These are phyloP conservation scores for Discoglossus pictus DNA, from an alignment of 2,797 vertebrate genomes.

Conservation along the genomic window DNA sequence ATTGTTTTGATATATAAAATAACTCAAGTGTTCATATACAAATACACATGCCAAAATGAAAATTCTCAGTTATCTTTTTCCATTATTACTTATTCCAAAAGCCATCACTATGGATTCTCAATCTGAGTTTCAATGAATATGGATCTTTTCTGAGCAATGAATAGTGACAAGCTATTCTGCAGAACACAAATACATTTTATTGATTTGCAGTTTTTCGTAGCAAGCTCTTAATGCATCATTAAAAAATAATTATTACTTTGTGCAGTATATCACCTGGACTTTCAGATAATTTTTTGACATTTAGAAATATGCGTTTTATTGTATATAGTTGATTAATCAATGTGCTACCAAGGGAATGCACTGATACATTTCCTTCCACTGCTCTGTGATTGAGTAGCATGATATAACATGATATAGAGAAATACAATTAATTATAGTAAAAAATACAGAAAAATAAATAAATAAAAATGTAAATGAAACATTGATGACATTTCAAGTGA, in stretches of 20 bases:
- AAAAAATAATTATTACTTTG: constrained; percentile 12
- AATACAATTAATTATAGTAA: too few relatives aligned
- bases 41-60: constrained; percentile 36
- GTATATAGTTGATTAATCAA: too few relatives aligned
- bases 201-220: constrained; percentile 23
- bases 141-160: constrained; percentile 42
- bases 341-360: too few relatives aligned
- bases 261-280: not conserved
- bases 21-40: constrained; percentile 28
- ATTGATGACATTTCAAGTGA: too few relatives aligned
- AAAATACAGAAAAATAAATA: too few relatives aligned
- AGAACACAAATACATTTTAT: constrained; percentile 40
- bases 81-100: constrained; percentile 43
- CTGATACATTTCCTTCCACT: too few relatives aligned
- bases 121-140: constrained; percentile 42
- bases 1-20: constrained; percentile 36
- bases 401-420: too few relatives aligned
- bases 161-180: constrained; percentile 43
- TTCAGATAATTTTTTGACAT: constrained; percentile 7
- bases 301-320: too few relatives aligned
- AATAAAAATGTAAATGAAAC: too few relatives aligned
- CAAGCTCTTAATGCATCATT: constrained; percentile 10
- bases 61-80: constrained; percentile 29
- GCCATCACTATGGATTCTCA: constrained; percentile 29
- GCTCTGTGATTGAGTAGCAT: too few relatives aligned